A percentile compares a stretch with the other conserved stretches of the same genome.
phyloP scores from a whole-genome alignment of 2,888 invertebrate species.

The Volucella bombylans region DNA sequence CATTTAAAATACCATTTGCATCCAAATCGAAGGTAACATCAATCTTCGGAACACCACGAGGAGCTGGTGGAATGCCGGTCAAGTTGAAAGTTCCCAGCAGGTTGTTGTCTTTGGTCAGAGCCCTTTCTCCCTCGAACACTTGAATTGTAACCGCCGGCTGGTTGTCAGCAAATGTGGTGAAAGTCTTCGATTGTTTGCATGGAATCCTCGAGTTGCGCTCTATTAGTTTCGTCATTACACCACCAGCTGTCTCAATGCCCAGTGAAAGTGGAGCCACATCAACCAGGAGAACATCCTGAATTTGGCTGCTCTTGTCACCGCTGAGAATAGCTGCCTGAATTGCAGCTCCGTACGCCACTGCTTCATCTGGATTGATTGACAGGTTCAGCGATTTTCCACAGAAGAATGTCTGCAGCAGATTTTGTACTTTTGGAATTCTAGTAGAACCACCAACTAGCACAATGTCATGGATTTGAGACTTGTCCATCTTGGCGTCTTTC shows the following conservation, averaged over 20 bases:
- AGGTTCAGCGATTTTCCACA: conserved; percentile 88
- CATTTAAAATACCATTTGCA: conserved; percentile 97
- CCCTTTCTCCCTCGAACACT: conserved; percentile 90
- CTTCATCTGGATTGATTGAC: conserved; percentile 91
- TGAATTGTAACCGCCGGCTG: conserved; percentile 89
- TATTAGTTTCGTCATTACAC: conserved; percentile 91
- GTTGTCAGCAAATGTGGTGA: conserved; percentile 92
- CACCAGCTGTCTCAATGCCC: conserved; percentile 91
- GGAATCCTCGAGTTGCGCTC: conserved; percentile 89
- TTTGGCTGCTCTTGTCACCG: conserved; percentile 87
- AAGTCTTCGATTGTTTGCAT: conserved; percentile 88
- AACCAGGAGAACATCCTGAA: conserved; percentile 88
- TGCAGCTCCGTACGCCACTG: conserved; percentile 91
- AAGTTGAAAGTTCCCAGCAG: conserved; percentile 97
- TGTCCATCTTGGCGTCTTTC: conserved; percentile 90
- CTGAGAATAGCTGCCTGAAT: conserved; percentile 89
- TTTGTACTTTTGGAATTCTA: conserved; percentile 91
- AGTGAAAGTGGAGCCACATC: conserved; percentile 88
- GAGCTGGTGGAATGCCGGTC: conserved; percentile 97
- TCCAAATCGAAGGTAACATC: conserved; percentile 92
- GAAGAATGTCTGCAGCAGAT: conserved; percentile 89
- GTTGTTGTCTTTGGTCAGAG: conserved; percentile 97
- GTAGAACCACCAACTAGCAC: conserved; percentile 92
- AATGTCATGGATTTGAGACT: conserved; percentile 89
- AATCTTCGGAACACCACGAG: conserved; percentile 92